Evolutionary conservation across 2,888 invertebrate genomes (phyloP).

Genomic region (Spilarctia lutea): DNA sequence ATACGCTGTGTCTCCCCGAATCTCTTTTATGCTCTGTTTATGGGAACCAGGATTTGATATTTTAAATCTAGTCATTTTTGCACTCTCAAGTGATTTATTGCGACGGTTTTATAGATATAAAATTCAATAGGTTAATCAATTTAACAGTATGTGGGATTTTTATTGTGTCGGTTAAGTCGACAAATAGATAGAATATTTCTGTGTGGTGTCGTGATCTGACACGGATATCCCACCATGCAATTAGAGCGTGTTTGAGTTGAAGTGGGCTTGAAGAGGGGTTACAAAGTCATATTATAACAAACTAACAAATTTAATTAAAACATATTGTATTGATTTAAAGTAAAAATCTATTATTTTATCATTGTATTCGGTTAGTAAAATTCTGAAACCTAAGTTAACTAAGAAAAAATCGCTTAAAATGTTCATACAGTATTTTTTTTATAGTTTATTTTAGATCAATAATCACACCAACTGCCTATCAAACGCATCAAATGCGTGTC

Average conservation of each 20-base stretch:
- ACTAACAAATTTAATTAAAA: neutral
- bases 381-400: too few relatives aligned
- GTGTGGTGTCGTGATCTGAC: too few relatives aligned
- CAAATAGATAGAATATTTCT: neutral
- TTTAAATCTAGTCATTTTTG: conserved; percentile 35
- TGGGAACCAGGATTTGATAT: conserved; percentile 40
- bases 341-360: neutral
- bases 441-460: too few relatives aligned
- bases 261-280: too few relatives aligned
- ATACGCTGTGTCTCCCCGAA: conserved; percentile 45
- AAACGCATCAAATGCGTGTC: too few relatives aligned
- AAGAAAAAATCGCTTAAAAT: too few relatives aligned
- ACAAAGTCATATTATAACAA: neutral
- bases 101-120: neutral
- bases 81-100: neutral
- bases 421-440: too few relatives aligned
- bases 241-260: too few relatives aligned
- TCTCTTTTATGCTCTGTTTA: conserved; percentile 50
- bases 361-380: too few relatives aligned
- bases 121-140: neutral
- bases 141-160: neutral
- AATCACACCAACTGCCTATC: too few relatives aligned
- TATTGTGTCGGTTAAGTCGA: neutral
- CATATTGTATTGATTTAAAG: neutral
- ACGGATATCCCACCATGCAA: too few relatives aligned